Conservation (phyloP, 2,888 invertebrate genomes). For the Octodonta nipae region DNA sequence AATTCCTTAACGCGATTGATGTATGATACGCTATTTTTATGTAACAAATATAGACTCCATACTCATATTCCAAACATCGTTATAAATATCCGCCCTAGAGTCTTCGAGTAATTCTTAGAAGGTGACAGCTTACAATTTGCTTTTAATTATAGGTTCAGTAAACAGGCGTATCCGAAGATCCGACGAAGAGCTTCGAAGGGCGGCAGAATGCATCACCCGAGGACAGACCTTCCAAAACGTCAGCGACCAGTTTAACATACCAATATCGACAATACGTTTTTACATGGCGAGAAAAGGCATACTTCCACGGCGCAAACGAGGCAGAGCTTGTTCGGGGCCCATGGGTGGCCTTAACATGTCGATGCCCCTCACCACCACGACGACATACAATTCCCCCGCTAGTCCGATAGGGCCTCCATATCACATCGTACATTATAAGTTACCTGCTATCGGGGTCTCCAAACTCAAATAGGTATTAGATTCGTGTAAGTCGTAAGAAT, state of each 20-base stretch:
- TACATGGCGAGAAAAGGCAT: constrained; percentile 81
- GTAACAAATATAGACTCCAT: too few species aligned
- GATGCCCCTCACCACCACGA: constrained; percentile 23
- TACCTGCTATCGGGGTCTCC: constrained; percentile 49
- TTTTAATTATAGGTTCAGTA: constrained; percentile 21
- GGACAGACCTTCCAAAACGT: constrained; percentile 80
- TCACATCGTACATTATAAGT: constrained; percentile 64
- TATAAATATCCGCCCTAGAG: too few species aligned
- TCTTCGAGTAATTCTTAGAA: too few species aligned
- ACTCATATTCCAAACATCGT: too few species aligned
- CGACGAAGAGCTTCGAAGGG: constrained; percentile 62
- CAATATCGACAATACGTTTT: constrained; percentile 74
- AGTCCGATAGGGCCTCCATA: constrained; percentile 61
- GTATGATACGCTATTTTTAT: too few species aligned
- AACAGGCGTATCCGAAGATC: constrained; percentile 53
- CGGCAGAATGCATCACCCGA: constrained; percentile 73
- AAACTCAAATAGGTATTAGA: constrained; percentile 34
- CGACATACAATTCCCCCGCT: constrained; percentile 34
- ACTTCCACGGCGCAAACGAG: constrained; percentile 62
- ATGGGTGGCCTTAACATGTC: constrained; percentile 19
- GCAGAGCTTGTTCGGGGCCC: constrained; percentile 47
- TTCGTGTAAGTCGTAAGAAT: too few species aligned
- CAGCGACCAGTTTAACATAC: constrained; percentile 75
- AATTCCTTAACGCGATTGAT: too few species aligned
- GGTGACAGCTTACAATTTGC: too few species aligned